phyloP scores from a whole-genome alignment of 2,797 vertebrate species.

The Notamacropus eugenii region DNA sequence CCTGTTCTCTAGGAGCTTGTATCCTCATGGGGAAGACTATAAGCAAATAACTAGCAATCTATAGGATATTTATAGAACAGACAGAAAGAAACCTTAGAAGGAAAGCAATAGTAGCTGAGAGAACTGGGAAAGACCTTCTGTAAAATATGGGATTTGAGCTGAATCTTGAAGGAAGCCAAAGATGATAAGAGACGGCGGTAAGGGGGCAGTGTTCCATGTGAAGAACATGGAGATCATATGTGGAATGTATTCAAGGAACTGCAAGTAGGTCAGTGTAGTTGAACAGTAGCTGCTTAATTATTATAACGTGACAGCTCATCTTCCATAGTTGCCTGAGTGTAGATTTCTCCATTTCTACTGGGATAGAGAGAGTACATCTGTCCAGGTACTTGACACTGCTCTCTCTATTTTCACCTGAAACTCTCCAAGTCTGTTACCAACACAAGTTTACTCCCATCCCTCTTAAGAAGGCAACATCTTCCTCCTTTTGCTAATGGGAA shows the following conservation, averaged over 20 bases:
- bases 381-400: slow-evolving; percentile 11
- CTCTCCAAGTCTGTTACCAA: slow-evolving; percentile 48
- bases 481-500: slow-evolving; percentile 48
- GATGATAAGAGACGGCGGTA: background rate
- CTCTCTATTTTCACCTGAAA: slow-evolving; percentile 46
- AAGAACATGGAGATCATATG: background rate
- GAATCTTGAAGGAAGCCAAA: background rate
- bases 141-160: background rate
- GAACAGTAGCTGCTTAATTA: background rate
- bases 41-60: background rate
- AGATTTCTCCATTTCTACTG: slow-evolving; percentile 21
- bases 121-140: background rate
- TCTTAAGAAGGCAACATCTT: background rate
- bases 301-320: background rate
- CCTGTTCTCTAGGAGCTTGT: background rate
- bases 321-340: background rate
- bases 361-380: slow-evolving; percentile 26
- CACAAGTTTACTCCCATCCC: slow-evolving; percentile 13
- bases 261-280: background rate
- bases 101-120: background rate
- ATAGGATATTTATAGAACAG: background rate
- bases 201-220: background rate
- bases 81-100: background rate
- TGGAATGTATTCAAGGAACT: background rate
- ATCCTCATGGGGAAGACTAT: background rate